A percentile compares a stretch with the other conserved stretches of the same genome.
Conservation (phyloP, 2,888 invertebrate species). For the Amblyjoppa proteus region DNA sequence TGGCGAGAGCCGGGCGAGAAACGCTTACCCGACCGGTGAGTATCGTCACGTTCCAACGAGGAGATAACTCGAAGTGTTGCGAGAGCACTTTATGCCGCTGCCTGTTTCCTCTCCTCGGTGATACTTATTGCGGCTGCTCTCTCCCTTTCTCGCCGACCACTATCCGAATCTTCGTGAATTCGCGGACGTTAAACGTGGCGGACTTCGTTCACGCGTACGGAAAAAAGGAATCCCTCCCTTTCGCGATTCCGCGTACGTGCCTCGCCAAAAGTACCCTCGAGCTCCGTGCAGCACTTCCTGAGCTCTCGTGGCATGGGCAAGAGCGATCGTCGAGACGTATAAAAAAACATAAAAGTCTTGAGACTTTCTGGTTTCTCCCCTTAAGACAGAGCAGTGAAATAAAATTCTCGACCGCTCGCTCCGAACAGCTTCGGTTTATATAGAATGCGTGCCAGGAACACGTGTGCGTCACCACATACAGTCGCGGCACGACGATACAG, state of each 20-base stretch:
- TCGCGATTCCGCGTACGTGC: constrained; percentile 15
- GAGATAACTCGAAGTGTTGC: constrained; percentile 62
- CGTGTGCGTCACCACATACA: not conserved
- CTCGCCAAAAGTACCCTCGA: not conserved
- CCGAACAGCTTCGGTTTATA: not conserved
- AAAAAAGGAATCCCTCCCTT: constrained; percentile 17
- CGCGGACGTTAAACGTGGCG: not conserved
- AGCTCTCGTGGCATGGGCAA: not conserved
- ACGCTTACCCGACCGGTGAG: constrained; percentile 7
- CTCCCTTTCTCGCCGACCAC: not conserved
- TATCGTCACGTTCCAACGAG: constrained; percentile 64
- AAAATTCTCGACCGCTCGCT: constrained; percentile 24
- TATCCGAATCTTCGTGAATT: constrained; percentile 14
- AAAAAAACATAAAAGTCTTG: constrained; percentile 18
- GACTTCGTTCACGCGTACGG: constrained; percentile 1
- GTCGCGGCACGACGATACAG: too few relatives aligned
- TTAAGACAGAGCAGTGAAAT: constrained; percentile 12
- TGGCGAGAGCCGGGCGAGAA: constrained; percentile 10
- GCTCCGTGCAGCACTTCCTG: not conserved
- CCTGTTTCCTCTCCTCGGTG: constrained; percentile 29
- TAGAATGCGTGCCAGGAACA: not conserved
- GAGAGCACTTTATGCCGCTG: constrained; percentile 50
- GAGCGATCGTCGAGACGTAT: constrained; percentile 4
- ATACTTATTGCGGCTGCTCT: constrained; percentile 2
- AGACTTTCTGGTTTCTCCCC: constrained; percentile 41